Conservation (phyloP, 2,113 vertebrate genomes). For the Amia ocellicauda region DNA sequence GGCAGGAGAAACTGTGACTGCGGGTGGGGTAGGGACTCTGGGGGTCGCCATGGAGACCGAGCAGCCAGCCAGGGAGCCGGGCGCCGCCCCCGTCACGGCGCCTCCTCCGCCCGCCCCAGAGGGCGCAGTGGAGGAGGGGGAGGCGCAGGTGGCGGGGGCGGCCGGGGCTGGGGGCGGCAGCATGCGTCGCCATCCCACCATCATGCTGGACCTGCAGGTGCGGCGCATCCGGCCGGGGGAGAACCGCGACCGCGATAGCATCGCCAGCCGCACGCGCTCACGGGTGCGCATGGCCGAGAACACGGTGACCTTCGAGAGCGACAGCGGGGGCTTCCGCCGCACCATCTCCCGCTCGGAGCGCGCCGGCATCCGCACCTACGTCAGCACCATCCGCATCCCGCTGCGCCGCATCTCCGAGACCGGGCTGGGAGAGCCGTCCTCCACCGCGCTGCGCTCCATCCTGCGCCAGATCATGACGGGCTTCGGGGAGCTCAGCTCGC, state of each 20-base stretch:
- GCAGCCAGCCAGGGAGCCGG: conserved; percentile 27
- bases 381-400: conserved; percentile 88
- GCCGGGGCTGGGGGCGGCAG: conserved; percentile 55
- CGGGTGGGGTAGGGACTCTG: no score
- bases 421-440: conserved; percentile 82
- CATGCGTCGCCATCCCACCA: conserved; percentile 78
- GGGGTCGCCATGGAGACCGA: conserved; percentile 49
- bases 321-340: conserved; percentile 82
- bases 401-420: conserved; percentile 83
- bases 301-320: conserved; percentile 84
- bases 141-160: conserved; percentile 63
- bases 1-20: no score
- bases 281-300: conserved; percentile 81
- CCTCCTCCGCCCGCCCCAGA: conserved; percentile 51
- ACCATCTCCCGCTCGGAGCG: conserved; percentile 84
- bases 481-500: conserved; percentile 87
- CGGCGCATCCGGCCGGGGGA: conserved; percentile 86
- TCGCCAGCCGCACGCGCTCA: conserved; percentile 87
- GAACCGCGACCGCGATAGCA: conserved; percentile 83
- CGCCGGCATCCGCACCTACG: conserved; percentile 84
- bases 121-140: conserved; percentile 59
- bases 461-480: conserved; percentile 92
- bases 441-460: conserved; percentile 82
- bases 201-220: conserved; percentile 90
- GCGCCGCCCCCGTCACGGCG: conserved; percentile 32